A percentile compares a stretch with the other conserved stretches of the same genome.
Conservation (phyloP, 2,888 invertebrate genomes). For the Pammene aurita region DNA sequence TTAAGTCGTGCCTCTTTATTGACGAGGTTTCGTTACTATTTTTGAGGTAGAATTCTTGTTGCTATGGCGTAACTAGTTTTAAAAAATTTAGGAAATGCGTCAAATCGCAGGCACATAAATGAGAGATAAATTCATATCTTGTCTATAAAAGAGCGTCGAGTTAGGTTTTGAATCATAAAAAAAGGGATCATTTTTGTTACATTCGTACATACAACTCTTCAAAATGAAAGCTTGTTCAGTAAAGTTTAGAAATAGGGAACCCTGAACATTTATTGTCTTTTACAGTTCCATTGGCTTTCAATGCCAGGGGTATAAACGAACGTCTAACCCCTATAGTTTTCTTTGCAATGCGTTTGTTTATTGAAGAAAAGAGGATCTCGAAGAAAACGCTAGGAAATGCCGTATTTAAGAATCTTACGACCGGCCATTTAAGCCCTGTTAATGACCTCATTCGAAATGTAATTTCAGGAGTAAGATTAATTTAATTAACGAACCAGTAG, state of each 20-base stretch:
- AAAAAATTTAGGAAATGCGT: no score
- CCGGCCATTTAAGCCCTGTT: slow-evolving; percentile 11
- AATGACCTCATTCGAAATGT: slow-evolving; percentile 13
- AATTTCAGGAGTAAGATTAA: slow-evolving; percentile 7
- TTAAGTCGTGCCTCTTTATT: no score
- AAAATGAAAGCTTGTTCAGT: not conserved
- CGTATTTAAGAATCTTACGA: slow-evolving; percentile 20
- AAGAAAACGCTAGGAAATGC: slow-evolving; percentile 12
- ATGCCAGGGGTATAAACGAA: slow-evolving; percentile 15
- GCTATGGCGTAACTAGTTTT: no score
- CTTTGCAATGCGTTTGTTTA: slow-evolving; percentile 25
- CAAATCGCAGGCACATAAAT: no score
- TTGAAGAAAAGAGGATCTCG: not conserved
- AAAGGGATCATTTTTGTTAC: no score
- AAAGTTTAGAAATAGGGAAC: not conserved
- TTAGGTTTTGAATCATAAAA: no score
- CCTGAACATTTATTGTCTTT: slow-evolving; percentile 17
- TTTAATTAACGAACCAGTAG: not conserved
- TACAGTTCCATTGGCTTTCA: slow-evolving; percentile 29
- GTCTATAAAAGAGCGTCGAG: no score
- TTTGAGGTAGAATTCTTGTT: no score
- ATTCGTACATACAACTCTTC: not conserved
- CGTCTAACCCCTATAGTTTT: not conserved
- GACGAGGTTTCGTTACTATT: no score
- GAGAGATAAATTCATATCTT: no score